Evolutionary conservation across 2,113 vertebrate species (phyloP).

Genomic region (Pitta sordida): DNA sequence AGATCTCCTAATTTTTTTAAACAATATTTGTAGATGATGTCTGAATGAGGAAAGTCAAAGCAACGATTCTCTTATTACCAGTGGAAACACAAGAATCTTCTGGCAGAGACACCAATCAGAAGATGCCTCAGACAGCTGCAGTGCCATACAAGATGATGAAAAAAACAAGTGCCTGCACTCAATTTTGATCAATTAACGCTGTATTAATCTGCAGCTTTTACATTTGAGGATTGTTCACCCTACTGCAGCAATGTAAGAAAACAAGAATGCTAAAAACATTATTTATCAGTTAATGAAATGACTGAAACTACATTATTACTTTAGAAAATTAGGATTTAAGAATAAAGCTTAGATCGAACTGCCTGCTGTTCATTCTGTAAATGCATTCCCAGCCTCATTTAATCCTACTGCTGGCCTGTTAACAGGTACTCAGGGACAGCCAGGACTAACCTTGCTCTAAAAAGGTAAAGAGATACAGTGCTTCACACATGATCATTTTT

Average conservation of each 20-base stretch:
- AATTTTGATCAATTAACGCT: conserved; percentile 60
- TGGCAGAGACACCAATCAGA: conserved; percentile 40
- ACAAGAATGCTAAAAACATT: conserved; percentile 21
- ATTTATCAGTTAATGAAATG: conserved; percentile 34
- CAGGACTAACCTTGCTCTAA: not conserved
- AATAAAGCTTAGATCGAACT: not conserved
- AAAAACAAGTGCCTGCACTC: conserved; percentile 42
- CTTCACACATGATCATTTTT: not conserved
- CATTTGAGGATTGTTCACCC: conserved; percentile 43
- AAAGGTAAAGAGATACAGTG: not conserved
- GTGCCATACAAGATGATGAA: conserved; percentile 48
- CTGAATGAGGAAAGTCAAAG: conserved; percentile 36
- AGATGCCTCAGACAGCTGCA: conserved; percentile 48
- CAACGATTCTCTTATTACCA: conserved; percentile 56
- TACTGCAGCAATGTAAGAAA: conserved; percentile 4
- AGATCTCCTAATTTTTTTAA: conserved; percentile 23
- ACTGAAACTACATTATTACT: not conserved
- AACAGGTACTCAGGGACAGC: not conserved
- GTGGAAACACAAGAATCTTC: conserved; percentile 39
- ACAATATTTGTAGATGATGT: conserved; percentile 23
- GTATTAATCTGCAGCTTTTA: conserved; percentile 46
- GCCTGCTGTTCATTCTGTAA: not conserved
- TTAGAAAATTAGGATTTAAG: not conserved
- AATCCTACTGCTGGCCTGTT: not conserved
- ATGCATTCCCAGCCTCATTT: not conserved